Evolutionary conservation across 1,140 invertebrate genomes (phyloP).

Genomic region (Cephus cinctus): DNA sequence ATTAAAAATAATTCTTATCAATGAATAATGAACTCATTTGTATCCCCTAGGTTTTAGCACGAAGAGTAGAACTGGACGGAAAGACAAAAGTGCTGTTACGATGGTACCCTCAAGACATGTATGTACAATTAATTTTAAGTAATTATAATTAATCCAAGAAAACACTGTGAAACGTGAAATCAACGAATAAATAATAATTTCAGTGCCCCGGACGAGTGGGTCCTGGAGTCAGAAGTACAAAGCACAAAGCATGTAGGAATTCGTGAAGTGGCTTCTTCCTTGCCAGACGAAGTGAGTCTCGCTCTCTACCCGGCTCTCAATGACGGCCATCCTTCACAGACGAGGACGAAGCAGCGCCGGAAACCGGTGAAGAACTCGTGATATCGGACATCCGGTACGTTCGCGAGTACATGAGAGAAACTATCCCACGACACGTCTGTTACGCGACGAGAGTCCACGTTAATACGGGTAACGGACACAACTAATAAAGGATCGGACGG

Average conservation of each 20-base stretch:
- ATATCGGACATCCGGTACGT: too few relatives aligned
- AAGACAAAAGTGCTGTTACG: slow-evolving; percentile 63
- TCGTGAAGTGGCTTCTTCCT: slow-evolving; percentile 47
- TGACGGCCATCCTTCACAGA: slow-evolving; percentile 21
- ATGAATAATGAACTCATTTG: slow-evolving; percentile 8
- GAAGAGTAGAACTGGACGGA: slow-evolving; percentile 62
- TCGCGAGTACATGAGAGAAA: neutral
- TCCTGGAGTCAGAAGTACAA: slow-evolving; percentile 59
- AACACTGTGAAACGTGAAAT: neutral
- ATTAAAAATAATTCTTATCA: slow-evolving; percentile 6
- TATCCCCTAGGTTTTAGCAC: slow-evolving; percentile 61
- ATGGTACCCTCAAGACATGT: slow-evolving; percentile 72
- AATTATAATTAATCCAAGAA: slow-evolving; percentile 8
- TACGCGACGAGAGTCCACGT: too few relatives aligned
- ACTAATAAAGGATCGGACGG: too few relatives aligned
- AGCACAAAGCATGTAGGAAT: slow-evolving; percentile 57
- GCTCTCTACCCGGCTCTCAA: slow-evolving; percentile 44
- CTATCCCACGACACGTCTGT: neutral
- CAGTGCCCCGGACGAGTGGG: slow-evolving; percentile 65
- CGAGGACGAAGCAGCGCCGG: slow-evolving; percentile 43
- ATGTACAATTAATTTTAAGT: slow-evolving; percentile 44
- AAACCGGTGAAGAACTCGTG: slow-evolving; percentile 48
- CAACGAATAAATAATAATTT: slow-evolving; percentile 30
- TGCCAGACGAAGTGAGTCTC: slow-evolving; percentile 45
- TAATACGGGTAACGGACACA: too few relatives aligned